Evolutionary conservation across 2,888 invertebrate genomes (phyloP), one percentile per base, ranked within the genome.

Genomic region (Dynastes tityus): DNA sequence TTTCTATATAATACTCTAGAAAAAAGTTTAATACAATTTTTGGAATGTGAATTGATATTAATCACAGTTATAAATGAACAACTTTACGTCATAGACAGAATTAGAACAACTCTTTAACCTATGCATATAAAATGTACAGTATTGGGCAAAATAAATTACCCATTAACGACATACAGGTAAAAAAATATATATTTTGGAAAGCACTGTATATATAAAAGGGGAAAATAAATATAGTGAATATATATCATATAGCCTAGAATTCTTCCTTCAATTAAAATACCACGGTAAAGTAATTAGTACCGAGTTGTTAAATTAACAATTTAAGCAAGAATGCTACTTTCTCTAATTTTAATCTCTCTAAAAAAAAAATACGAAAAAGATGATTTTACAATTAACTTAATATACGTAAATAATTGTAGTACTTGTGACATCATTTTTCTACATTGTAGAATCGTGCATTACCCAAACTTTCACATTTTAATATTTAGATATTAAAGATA

Each of bases 1-100:
- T 45, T 11, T 11, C 45, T 8, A 45, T 45, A 8, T 1, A 45
- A 45, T 45, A 11, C 22, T 55, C 55, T 16, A 5, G 22, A 16
- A 16, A 22, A n/a, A n/a, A 55, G n/a, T 55, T 55, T 55, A 55
- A n/a, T 55, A 2, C 22, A 55, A 55, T 55, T 55, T 55, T 55
- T 16, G 55, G 55, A 16, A 55, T 55, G 55, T 55, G 4, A 22
- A 55, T 55, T 55, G 55, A 55, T 55, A 45, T 70, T 77, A 77
- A 77, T 77, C 77, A 77, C 68, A 65, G 77, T 77, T 77, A 77
- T 70, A 77, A 77, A 70, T 68, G 70, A 61, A 55, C 45, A 32
- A 55, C 45, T 22, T 77, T 77, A 70, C 70, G 70, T 77, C 77
- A 77, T 49, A 58, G 27, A 61, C 58, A 45, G 49, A 77, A 77